Evolutionary conservation across 2,888 invertebrate species (phyloP).

Genomic region (Polia nebulosa): DNA sequence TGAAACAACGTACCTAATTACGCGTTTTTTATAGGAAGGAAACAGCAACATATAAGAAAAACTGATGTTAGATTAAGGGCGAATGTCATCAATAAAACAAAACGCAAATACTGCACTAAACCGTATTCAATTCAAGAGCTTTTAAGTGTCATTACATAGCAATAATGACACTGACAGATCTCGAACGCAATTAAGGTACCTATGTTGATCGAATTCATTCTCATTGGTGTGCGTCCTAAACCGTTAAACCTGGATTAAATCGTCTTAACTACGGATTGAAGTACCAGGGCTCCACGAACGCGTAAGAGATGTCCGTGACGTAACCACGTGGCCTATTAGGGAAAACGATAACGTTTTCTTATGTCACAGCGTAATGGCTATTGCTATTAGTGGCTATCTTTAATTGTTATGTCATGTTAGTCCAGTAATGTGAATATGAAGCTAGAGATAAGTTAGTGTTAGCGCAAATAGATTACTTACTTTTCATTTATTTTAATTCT

Average conservation of each 20-base stretch:
- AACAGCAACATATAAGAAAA: no score
- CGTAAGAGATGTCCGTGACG: slow-evolving; percentile 26
- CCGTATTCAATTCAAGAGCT: no score
- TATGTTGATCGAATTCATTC: neutral
- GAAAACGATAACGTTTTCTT: slow-evolving; percentile 52
- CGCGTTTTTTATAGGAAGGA: no score
- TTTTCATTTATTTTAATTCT: neutral
- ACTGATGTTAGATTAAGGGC: no score
- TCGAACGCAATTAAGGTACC: no score
- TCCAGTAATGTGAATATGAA: neutral
- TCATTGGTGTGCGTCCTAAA: neutral
- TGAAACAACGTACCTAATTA: no score
- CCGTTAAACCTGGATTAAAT: slow-evolving; percentile 49
- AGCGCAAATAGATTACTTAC: neutral
- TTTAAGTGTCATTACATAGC: no score
- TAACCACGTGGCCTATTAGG: slow-evolving; percentile 44
- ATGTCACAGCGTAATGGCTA: slow-evolving; percentile 45
- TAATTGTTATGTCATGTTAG: slow-evolving; percentile 31
- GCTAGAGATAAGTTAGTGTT: neutral
- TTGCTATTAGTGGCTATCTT: slow-evolving; percentile 41
- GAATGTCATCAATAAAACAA: no score
- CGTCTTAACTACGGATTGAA: slow-evolving; percentile 37
- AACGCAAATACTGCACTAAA: no score
- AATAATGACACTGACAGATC: no score
- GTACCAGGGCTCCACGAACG: slow-evolving; percentile 56